Evolutionary conservation across 1,140 invertebrate species (phyloP).

Genomic region (Lepeophtheirus salmonis): DNA sequence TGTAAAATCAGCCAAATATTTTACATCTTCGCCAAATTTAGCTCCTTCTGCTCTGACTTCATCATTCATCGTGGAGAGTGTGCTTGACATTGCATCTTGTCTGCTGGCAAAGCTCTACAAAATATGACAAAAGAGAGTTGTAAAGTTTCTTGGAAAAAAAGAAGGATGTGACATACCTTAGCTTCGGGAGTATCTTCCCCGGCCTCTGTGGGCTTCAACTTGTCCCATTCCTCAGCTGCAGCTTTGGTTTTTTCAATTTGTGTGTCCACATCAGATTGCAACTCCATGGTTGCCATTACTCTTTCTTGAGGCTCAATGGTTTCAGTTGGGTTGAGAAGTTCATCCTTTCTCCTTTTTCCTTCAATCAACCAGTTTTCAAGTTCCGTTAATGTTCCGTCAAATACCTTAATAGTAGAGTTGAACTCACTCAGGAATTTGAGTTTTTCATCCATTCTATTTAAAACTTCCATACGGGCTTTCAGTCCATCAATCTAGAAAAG

Average conservation of each 20-base stretch:
- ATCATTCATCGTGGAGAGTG: not conserved
- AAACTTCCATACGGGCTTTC: conserved; percentile 2
- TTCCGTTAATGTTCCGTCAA: not conserved
- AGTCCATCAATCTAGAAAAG: not conserved
- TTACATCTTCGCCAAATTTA: conserved; percentile 18
- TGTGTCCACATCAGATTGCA: conserved; percentile 1
- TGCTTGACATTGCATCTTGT: not conserved
- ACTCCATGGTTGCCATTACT: conserved; percentile 15
- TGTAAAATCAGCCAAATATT: conserved; percentile 17
- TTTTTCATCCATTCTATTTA: conserved; percentile 12
- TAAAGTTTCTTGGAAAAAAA: too few species aligned
- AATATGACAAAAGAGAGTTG: too few species aligned
- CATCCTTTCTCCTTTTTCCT: conserved; percentile 9
- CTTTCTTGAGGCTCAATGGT: conserved; percentile 2
- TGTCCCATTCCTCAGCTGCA: conserved; percentile 1
- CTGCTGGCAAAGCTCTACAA: not conserved
- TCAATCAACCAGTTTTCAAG: conserved; percentile 8
- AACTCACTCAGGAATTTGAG: conserved; percentile 8
- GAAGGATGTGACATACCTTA: not conserved
- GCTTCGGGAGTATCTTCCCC: conserved; percentile 9
- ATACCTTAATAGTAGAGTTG: conserved; percentile 2
- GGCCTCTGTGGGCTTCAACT: conserved; percentile 2
- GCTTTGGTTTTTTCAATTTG: not conserved
- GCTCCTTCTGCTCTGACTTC: conserved; percentile 10
- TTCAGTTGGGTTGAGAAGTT: conserved; percentile 5